Evolutionary conservation across 2,888 invertebrate genomes (phyloP).

Genomic region (Parnassius smintheus): DNA sequence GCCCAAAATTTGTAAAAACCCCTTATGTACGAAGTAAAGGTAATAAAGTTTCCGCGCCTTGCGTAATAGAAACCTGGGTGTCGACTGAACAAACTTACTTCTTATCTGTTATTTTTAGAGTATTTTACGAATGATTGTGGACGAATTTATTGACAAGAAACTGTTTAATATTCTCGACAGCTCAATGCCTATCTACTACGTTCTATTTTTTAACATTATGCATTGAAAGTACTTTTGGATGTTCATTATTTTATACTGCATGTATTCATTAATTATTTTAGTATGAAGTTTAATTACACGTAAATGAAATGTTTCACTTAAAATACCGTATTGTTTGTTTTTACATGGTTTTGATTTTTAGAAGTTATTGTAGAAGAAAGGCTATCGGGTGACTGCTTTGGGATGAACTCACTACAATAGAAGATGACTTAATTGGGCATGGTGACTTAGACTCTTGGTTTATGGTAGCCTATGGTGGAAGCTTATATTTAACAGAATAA

Average conservation of each 20-base stretch:
- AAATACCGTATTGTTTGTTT: no score
- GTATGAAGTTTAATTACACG: no score
- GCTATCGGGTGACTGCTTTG: no score
- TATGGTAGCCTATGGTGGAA: no score
- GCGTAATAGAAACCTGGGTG: conserved; percentile 59
- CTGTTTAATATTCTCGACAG: conserved; percentile 32
- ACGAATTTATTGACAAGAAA: conserved; percentile 59
- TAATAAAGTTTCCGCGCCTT: conserved; percentile 54
- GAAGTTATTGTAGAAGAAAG: no score
- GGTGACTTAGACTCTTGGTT: no score
- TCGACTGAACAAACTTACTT: conserved; percentile 59
- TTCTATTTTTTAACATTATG: conserved; percentile 9
- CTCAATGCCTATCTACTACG: neutral
- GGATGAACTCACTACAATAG: no score
- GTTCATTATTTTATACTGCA: neutral
- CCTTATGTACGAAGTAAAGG: conserved; percentile 59
- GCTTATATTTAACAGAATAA: no score
- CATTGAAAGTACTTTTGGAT: conserved; percentile 6
- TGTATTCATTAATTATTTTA: neutral
- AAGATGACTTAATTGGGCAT: no score
- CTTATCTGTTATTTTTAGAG: conserved; percentile 65
- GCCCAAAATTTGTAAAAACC: conserved; percentile 54
- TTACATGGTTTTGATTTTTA: no score
- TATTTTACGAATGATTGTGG: conserved; percentile 48
- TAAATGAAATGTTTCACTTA: no score